Base-by-base conservation (phyloP, 2,113 vertebrate species). In the Phalacrocorax brasilianus region DNA sequence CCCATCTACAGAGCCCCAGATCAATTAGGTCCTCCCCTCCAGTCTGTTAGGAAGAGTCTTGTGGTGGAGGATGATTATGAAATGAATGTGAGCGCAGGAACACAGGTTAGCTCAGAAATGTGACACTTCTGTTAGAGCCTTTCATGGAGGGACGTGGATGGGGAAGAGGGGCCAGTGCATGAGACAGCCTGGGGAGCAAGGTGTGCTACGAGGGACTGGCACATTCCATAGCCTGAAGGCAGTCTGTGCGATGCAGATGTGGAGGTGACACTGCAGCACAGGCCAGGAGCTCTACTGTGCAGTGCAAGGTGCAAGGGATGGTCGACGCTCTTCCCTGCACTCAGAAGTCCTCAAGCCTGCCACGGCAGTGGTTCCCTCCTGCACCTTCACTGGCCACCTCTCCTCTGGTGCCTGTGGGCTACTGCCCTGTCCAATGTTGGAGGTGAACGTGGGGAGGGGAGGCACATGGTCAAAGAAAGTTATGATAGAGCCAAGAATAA, bases 141-240 rank as follows among this genome's bases (percentile, higher is more conserved):
- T 86, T 61, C 23, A 66, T 0, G 0, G 1, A 22, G 27, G 12
- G 33, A 66, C 2, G 2, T 4, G 30, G 55, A 49, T 5, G 17
- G 19, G 45, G 30, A 81, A 44, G 30, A 71, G 21, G 6, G 24
- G 28, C 8, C 32, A 66, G 50, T 19, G 15, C n/a, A 84, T 45
- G 63, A 73, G 33, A 45, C 55, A 71, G 52, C 13, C 22, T 16
- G 27, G 35, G 35, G 52, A 79, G 20, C 20, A 21, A 22, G 14
- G 9, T 9, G 14, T 67, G n/a, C 38, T 42, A 16, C 0, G 0
- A 38, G 26, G 22, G 7, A 10, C 19, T 71, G 72, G 21, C 63
- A 40, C 40, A 26, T n/a, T 13, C 50, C 33, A 22, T 6, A 44
- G 27, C 12, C 38, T 81, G 55, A 42, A 85, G 56, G 19, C 18